phyloP scores from a whole-genome alignment of 2,888 invertebrate species.

The Aleiodes leptofemur region DNA sequence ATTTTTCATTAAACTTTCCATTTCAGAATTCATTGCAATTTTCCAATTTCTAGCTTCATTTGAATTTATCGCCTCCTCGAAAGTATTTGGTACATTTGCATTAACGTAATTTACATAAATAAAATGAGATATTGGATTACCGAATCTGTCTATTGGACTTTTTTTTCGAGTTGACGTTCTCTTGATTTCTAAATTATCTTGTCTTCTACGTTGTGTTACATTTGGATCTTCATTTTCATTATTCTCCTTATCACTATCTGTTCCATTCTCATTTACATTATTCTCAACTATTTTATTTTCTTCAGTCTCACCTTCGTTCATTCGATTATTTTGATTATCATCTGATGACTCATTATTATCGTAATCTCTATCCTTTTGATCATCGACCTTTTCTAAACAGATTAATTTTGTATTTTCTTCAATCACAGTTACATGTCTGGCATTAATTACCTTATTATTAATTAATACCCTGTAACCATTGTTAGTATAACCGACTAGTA shows the following conservation, averaged over 20 bases:
- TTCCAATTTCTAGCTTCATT: constrained; percentile 21
- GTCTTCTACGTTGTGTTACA: neutral
- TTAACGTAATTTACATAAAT: constrained; percentile 30
- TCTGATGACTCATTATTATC: neutral
- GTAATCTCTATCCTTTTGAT: neutral
- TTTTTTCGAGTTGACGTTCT: constrained; percentile 26
- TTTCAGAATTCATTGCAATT: constrained; percentile 33
- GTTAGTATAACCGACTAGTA: constrained; percentile 49
- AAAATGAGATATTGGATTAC: constrained; percentile 14
- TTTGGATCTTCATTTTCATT: neutral
- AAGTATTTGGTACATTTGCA: constrained; percentile 29
- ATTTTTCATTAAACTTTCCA: constrained; percentile 23
- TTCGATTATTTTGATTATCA: neutral
- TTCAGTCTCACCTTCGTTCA: neutral
- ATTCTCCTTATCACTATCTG: neutral
- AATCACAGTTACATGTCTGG: constrained; percentile 51
- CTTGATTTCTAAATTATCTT: neutral
- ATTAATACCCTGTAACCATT: constrained; percentile 48
- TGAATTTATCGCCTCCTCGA: constrained; percentile 31
- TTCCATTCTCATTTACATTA: neutral
- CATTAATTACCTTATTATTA: constrained; percentile 47
- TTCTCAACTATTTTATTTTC: neutral
- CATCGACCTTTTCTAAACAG: constrained; percentile 28
- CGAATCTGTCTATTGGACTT: constrained; percentile 15
- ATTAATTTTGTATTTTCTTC: constrained; percentile 39